phyloP scores from a whole-genome alignment of 2,797 vertebrate genomes.

The Psittacula echo region DNA sequence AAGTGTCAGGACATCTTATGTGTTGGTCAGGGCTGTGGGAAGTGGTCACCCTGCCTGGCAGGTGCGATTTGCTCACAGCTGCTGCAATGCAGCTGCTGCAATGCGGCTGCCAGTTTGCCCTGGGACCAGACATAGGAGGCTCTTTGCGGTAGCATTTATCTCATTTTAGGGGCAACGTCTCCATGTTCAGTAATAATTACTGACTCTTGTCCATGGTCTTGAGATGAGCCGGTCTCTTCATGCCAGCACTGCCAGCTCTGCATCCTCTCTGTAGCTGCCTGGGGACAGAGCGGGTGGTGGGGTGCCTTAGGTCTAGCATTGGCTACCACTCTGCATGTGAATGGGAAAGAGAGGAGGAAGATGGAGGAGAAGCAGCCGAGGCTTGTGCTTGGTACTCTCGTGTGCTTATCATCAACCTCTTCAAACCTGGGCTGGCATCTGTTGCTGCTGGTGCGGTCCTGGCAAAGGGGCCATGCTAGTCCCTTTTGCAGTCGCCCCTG shows the following conservation, averaged over 20 bases:
- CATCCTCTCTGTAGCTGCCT: background rate
- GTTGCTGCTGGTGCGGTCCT: fast-evolving
- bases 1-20: background rate
- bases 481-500: background rate
- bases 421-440: background rate
- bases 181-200: background rate
- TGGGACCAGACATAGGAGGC: fast-evolving
- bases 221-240: fast-evolving
- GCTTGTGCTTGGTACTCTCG: fast-evolving
- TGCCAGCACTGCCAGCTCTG: background rate
- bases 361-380: background rate
- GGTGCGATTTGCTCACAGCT: background rate
- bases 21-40: background rate
- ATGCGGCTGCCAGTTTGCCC: background rate
- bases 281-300: fast-evolving
- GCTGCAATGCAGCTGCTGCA: background rate
- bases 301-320: fast-evolving
- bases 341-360: background rate
- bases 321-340: background rate
- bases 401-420: background rate
- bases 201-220: background rate
- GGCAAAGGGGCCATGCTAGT: background rate
- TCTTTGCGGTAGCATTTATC: background rate
- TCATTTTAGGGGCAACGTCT: background rate
- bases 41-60: fast-evolving